Base-by-base conservation (phyloP, 2,888 invertebrate genomes). In the Oligia fasciuncula region DNA sequence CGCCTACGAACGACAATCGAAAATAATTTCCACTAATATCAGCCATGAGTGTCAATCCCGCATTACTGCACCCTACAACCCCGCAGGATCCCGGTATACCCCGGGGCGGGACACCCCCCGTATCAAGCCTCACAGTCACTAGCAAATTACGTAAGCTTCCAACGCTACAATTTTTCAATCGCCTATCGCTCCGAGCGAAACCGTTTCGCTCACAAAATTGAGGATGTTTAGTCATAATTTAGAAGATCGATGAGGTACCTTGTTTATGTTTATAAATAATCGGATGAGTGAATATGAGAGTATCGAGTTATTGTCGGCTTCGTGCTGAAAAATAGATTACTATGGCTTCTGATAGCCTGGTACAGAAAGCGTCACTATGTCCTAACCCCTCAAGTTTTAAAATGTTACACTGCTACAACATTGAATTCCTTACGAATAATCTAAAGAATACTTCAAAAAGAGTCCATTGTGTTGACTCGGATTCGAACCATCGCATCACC, bases 141-240 rank as follows among this genome's bases (percentile, higher is more conserved):
- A 93, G 92, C 91, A 93, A 94, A 95, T 96, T 94, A 94, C 95
- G 92, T 94, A 93, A 94, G 93, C 93, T 84, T 89, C 88, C 88
- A 90, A 88, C 90, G 93, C 91, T 90, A 95, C 95, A 94, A 96
- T 96, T 96, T 96, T 96, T 96, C 96, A 96, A 96, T 96, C 94
- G 93, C 87, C 85, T 88, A 93, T 92, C 92, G 95, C 96, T 94
- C 83, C 80, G 83, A 93, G 96, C 95, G 84, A 91, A 87, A 92
- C 91, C 91, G 89, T 91, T 91, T 90, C 84, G 77, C 88, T 90
- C 90, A 87, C 90, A 90, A 93, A 94, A 95, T 94, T 94, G 93
- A 90, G 88, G 90, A 92, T 93, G 92, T 93, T 95, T 94, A 94
- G 91, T 91, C 92, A 93, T 94, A 91, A 94, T 94, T 94, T 92